Percentiles rank a stretch among this genome's conserved stretches.
phyloP scores from a whole-genome alignment of 1,140 invertebrate genomes.

The Habropoda laboriosa region DNA sequence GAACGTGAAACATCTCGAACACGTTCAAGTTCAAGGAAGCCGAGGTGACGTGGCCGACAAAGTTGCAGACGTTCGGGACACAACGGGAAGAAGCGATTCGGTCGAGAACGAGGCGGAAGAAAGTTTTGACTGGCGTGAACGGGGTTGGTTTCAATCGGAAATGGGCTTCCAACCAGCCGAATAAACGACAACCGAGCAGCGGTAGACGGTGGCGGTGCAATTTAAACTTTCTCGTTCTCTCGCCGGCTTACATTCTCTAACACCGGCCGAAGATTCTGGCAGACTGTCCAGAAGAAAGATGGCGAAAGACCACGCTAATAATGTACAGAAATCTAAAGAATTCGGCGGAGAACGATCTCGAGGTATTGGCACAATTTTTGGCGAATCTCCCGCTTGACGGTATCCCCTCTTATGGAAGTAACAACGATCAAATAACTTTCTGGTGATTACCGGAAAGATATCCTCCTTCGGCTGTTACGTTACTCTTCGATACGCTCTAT shows the following conservation, averaged over 20 bases:
- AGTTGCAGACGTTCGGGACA: background rate
- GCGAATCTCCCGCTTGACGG: background rate
- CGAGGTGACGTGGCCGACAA: background rate
- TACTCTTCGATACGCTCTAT: no score
- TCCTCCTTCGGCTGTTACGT: background rate
- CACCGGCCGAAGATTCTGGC: background rate
- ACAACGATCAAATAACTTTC: background rate
- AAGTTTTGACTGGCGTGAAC: conserved; percentile 52
- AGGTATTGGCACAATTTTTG: background rate
- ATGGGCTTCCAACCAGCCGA: conserved; percentile 62
- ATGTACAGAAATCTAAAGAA: background rate
- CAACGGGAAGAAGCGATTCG: background rate
- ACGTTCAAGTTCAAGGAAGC: background rate
- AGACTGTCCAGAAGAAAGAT: background rate
- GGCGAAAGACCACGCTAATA: background rate
- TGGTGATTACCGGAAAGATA: background rate
- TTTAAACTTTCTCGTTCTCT: conserved; percentile 64
- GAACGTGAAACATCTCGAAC: background rate
- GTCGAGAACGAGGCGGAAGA: conserved; percentile 1
- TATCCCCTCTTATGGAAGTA: no score
- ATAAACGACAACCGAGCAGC: conserved; percentile 64
- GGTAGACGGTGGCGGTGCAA: conserved; percentile 52
- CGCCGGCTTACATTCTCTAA: conserved; percentile 40
- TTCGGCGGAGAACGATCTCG: background rate
- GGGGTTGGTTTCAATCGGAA: conserved; percentile 71